Base-by-base conservation (phyloP, 2,888 invertebrate species). In the Platypus cylindrus region DNA sequence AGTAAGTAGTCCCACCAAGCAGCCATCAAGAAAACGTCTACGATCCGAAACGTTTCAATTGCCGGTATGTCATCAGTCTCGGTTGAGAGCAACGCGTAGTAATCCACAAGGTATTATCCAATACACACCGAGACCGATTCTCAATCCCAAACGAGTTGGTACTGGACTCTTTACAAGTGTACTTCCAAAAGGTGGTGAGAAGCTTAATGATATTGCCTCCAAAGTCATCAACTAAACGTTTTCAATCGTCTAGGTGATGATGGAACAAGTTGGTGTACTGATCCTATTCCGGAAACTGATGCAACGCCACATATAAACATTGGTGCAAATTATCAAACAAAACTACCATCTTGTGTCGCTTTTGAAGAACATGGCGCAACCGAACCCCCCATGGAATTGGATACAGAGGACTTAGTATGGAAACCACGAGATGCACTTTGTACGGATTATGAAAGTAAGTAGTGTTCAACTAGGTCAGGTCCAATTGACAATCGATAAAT, bases 121-220 rank as follows among this genome's bases (percentile, higher is more conserved):
- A 40, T 97, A 85, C 61, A 95, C 94, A 0, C 94, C 97, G 9
- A 84, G 89, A 17, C 97, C 97, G 0, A 85, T 97, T 54, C 66
- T 97, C 34, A 87, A 90, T 55, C 97, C 97, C 0, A 81, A 87
- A 39, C 71, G 97, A 43, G 76, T 78, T 45, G 91, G 91, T 1
- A 72, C 84, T 0, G 95, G 95, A 1, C 67, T 95, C 3, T 90
- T 80, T 54, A 58, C 66, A 5, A 56, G 52, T 45, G 43, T 55
- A 35, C 58, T 54, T 40, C 39, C 36, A 9, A 55, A 50, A 44
- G 30, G 18, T 14, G 37, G 41, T 41, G 24, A 31, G 22, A 25
- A 5, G 9, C n/a, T 15, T 18, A 18, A 34, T 26, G 11, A 34
- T 18, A 14, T 34, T 29, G 4, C 5, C 11, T 12, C 26, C n/a